Percentiles rank a stretch among this genome's conserved stretches.
Conservation (phyloP, 2,888 invertebrate species). For the Philonicus albiceps region DNA sequence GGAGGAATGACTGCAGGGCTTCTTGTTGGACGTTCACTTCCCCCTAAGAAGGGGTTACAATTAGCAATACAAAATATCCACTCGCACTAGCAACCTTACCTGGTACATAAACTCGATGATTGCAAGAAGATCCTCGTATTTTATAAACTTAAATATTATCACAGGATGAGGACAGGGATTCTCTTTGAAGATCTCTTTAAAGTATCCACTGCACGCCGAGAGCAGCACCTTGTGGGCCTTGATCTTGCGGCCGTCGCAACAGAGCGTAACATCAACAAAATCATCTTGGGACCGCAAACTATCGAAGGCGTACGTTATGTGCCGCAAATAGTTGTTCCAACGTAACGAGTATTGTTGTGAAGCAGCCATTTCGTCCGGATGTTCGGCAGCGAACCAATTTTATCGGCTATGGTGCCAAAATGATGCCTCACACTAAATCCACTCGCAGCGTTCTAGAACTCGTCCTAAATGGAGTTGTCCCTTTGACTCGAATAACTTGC, state of each 20-base stretch:
- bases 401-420: constrained; percentile 17
- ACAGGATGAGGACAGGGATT: constrained; percentile 83
- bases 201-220: constrained; percentile 85
- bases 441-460: not conserved
- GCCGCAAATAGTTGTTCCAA: constrained; percentile 85
- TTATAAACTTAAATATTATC: constrained; percentile 81
- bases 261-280: constrained; percentile 85
- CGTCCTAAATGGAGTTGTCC: not conserved
- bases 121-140: constrained; percentile 78
- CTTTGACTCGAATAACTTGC: not conserved
- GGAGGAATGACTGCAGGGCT: constrained; percentile 78
- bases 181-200: constrained; percentile 75
- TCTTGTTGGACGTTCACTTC: constrained; percentile 84
- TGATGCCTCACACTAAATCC: not conserved
- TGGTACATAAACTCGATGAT: constrained; percentile 83
- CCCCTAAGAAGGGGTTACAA: constrained; percentile 63
- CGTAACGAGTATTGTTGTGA: constrained; percentile 84
- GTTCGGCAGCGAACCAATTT: constrained; percentile 58
- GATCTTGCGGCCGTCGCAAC: constrained; percentile 84
- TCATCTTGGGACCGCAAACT: constrained; percentile 73
- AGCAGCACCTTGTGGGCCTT: constrained; percentile 85
- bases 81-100: constrained; percentile 50
- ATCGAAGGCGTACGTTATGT: constrained; percentile 82
- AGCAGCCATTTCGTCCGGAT: constrained; percentile 64
- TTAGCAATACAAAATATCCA: not conserved